Conservation (phyloP, 2,797 vertebrate genomes). For the Sciurus vulgaris region DNA sequence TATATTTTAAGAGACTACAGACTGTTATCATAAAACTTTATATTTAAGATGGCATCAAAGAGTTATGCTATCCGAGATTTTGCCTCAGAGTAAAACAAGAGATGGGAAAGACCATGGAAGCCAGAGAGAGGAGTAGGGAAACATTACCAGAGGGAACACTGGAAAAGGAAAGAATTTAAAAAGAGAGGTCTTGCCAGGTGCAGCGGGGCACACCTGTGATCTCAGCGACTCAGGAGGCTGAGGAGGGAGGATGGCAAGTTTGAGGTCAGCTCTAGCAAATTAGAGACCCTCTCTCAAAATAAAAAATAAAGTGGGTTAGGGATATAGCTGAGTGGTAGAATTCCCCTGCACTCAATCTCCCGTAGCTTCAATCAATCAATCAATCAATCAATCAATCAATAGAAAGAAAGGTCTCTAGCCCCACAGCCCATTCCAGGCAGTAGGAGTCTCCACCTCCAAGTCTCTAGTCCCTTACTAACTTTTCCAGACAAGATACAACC, state of each 20-base stretch:
- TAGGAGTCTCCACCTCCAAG: not conserved
- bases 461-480: not conserved
- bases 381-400: too few species aligned
- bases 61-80: not conserved
- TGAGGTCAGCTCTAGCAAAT: too few species aligned
- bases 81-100: not conserved
- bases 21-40: slow-evolving; percentile 15
- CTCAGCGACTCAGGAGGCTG: too few species aligned
- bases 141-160: not conserved
- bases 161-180: not conserved
- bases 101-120: not conserved
- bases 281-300: too few species aligned
- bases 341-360: too few species aligned
- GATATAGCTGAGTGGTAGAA: too few species aligned
- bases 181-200: not conserved
- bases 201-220: too few species aligned
- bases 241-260: too few species aligned
- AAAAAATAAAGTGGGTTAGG: too few species aligned
- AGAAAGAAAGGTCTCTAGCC: not conserved
- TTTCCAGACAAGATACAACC: not conserved
- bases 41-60: slow-evolving; percentile 27
- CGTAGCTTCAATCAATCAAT: too few species aligned
- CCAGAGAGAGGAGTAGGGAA: not conserved
- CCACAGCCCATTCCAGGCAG: not conserved
- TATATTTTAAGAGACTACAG: slow-evolving; percentile 72